Base-by-base conservation (phyloP, 2,113 vertebrate genomes). In the Myrmecophaga tridactyla region DNA sequence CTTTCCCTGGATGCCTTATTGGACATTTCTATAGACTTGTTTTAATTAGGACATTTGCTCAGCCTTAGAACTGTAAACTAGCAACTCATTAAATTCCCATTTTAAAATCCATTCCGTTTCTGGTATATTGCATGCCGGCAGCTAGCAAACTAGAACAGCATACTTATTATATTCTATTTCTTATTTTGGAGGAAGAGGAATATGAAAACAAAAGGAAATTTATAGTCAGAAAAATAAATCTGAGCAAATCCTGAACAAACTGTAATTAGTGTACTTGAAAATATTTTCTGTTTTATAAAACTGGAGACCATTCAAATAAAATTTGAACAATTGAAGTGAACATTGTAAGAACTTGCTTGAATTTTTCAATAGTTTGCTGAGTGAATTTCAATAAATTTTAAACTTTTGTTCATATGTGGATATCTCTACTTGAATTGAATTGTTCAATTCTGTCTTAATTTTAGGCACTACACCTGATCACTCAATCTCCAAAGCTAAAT, bases 181-280 rank as follows among this genome's bases (percentile, higher is more conserved):
- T 92, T 82, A 58, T 58, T 92, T n/a, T 92, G 39, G 18, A 23
- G n/a, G 17, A 23, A 92, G 14, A 56, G 31, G 0, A 82, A 4
- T 82, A 70, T 63, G 53, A 76, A 63, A 51, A 51, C 7, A 94
- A 76, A 60, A 77, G 15, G 13, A 20, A 53, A 77, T 86, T 87
- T 90, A 58, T 67, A 77, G 5, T 86, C 58, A 67, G 65, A 51
- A 95, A 89, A 95, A 60, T 89, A 82, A 89, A 77, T 29, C 9
- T 78, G 60, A 92, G 12, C 21, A 77, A 86, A 83, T 67, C 17
- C 15, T n/a, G 23, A 83, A 83, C 27, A 72, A 77, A 69, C 25
- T 39, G 1, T 65, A 65, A 27, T 6, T 92, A 34, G 6, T 36
- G 15, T 48, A 69, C 3, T 29, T 80, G 53, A 85, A 76, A 88